These are phyloP conservation scores for Pterobdella sp. DNA, from an alignment of 2,888 invertebrate species.

Conservation along the genomic window DNA sequence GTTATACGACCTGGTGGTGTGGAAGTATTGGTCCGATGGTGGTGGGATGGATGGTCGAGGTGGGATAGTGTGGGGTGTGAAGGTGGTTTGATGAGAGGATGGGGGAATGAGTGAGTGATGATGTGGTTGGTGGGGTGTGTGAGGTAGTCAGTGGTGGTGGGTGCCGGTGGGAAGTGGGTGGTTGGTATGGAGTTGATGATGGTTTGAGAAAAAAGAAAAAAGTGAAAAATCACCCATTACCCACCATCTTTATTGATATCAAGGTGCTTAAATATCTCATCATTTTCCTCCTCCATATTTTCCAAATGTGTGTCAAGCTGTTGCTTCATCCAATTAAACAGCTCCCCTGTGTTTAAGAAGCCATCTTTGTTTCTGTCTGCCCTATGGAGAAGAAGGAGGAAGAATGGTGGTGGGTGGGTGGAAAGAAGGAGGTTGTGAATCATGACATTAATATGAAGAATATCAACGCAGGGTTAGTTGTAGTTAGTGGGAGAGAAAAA, in stretches of 20 bases:
- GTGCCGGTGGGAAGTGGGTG: not conserved
- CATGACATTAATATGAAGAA: too few species aligned
- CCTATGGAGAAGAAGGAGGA: too few species aligned
- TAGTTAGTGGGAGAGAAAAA: too few species aligned
- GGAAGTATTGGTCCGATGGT: too few species aligned
- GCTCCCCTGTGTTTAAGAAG: constrained; percentile 44
- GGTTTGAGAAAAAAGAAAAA: not conserved
- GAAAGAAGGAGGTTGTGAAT: not conserved
- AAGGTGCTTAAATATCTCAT: constrained; percentile 46
- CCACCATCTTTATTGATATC: too few species aligned
- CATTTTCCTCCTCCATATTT: constrained; percentile 48
- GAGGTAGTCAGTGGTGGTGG: not conserved
- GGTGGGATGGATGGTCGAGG: not conserved
- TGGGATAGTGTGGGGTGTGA: not conserved
- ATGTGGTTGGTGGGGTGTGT: not conserved
- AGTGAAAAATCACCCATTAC: too few species aligned
- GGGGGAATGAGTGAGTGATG: not conserved
- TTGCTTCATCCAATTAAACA: constrained; percentile 48
- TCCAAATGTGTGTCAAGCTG: constrained; percentile 51
- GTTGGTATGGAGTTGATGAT: not conserved
- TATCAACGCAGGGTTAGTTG: too few species aligned
- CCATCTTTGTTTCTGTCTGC: constrained; percentile 49
- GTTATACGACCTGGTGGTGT: constrained; percentile 58
- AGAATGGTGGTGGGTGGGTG: too few species aligned
- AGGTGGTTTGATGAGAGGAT: not conserved